Evolutionary conservation across 2,797 vertebrate genomes (phyloP), one percentile per base, ranked within the genome.

Genomic region (Spinus olivaceus): DNA sequence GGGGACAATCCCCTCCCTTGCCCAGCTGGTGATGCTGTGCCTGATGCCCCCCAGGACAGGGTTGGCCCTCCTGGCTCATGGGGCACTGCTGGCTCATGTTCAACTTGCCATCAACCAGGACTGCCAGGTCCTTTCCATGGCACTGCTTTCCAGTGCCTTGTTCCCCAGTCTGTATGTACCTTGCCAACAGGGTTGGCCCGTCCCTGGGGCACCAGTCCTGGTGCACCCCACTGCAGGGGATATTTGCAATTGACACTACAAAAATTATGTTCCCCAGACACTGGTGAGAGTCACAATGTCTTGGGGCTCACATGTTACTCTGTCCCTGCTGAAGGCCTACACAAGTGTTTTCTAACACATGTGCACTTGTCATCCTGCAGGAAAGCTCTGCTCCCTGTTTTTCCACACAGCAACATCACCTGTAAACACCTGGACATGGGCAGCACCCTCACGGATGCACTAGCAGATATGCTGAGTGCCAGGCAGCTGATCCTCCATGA

Each of bases 381-480:
- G 30, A 85, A 73, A 74, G 15, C 25, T 78, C 41, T 24, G 10
- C 23, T 83, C 13, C 24, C 16, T 41, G 1, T 69, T 76, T 92
- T 78, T 79, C 39, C 47, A 41, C 14, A 4, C 13, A 51, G 12
- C 2, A 3, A 8, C 9, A 18, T 64, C 5, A 1, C 39, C n/a
- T 53, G 37, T 39, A 30, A 65, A 4, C 35, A 67, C 18, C 30
- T 2, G 1, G 30, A 20, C n/a, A 21, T 0, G 0, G 2, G 1
- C 14, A 47, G 69, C 28, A 23, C 47, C 46, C 18, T 20, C 61
- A 54, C 27, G 35, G 27, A 27, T 5, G 12, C 25, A 39, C 19
- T 32, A 47, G 44, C 51, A 37, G 46, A 32, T 35, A 51, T 0
- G 0, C 14, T n/a, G 51, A 24, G 32, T 24, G 12, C 41, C 47